Evolutionary conservation across 2,797 vertebrate genomes (phyloP).

Genomic region (Myotis findleyi): DNA sequence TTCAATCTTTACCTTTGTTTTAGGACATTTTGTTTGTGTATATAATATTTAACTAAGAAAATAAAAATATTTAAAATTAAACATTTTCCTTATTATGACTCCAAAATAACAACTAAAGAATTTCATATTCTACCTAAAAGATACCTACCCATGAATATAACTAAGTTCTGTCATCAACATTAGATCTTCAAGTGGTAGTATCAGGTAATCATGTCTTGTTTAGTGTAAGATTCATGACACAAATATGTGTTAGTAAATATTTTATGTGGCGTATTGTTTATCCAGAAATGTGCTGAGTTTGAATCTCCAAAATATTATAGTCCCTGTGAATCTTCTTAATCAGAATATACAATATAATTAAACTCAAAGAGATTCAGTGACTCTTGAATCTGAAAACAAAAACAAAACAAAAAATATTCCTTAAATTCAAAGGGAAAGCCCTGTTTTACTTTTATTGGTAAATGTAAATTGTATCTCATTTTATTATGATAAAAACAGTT

Average conservation of each 20-base stretch:
- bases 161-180: neutral
- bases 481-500: neutral
- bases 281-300: neutral
- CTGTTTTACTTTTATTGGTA: neutral
- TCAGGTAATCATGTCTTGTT: neutral
- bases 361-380: neutral
- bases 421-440: neutral
- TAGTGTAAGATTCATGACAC: neutral
- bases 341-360: neutral
- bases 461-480: neutral
- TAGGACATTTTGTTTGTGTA: neutral
- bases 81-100: neutral
- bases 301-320: neutral
- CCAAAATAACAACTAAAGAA: neutral
- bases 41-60: neutral
- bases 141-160: neutral
- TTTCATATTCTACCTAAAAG: neutral
- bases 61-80: neutral
- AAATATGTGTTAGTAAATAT: neutral
- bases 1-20: neutral
- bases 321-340: neutral
- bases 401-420: neutral
- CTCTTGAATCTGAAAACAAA: slow-evolving; percentile 3
- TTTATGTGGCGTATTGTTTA: neutral
- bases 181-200: neutral